Evolutionary conservation across 2,113 vertebrate genomes (phyloP), one percentile per base, ranked within the genome.

Genomic region (Theristicus caerulescens): DNA sequence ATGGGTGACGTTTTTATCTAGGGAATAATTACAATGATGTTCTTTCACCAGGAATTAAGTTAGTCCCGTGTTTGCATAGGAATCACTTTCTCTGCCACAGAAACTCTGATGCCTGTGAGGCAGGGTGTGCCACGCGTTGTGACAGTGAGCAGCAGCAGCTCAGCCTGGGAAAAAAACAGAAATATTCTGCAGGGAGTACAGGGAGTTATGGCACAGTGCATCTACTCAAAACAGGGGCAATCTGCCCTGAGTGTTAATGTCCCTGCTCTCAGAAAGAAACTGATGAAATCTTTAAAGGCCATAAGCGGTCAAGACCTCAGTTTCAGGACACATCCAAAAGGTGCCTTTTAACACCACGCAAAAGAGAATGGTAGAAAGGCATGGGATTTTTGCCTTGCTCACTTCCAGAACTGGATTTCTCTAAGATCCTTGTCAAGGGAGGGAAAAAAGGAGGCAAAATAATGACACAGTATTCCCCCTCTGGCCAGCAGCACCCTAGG

Each of bases 121-220:
- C 58, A 64, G 51, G 9, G 5, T n/a, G 20, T 77, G 84, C 34
- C 40, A 25, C 0, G 1, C 0, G 0, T 26, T 84, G 38, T 73
- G 69, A 57, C 32, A 64, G 11, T 19, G 57, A 83, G n/a, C 42
- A 69, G 74, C 66, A 65, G 54, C 46, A 90, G 19, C 61, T 87
- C 44, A 52, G 0, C 44, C 55, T 82, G 34, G 52, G 65, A 14
- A 25, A 70, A 49, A 11, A 0, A 0, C 12, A n/a, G 16, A 51
- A 61, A 16, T 76, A 11, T 34, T 69, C 55, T 42, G 24, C 36
- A 57, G 46, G 31, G 13, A 58, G 11, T 58, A 2, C 12, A 34
- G 15, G 8, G 18, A 0, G 5, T 54, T 83, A 72, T 15, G 70
- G 40, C 62, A 61, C 55, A 74, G 26, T 5, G 3, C 61, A 61